Conservation (phyloP, 2,113 vertebrate genomes). For the Lonchura striata region DNA sequence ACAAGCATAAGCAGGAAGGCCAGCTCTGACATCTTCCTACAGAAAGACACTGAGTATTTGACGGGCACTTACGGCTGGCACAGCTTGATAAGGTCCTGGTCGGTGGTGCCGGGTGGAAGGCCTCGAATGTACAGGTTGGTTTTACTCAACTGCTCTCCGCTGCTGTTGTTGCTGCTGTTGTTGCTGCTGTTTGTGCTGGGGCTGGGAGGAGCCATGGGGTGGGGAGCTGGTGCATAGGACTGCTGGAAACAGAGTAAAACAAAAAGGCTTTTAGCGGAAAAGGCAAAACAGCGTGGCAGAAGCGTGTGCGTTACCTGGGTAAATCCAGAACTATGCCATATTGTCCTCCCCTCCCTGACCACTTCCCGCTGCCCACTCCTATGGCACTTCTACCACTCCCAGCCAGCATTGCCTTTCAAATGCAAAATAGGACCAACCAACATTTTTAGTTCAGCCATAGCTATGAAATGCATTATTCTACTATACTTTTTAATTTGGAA, state of each 20-base stretch:
- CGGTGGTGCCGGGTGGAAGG: conserved; percentile 94
- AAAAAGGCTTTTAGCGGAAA: conserved; percentile 51
- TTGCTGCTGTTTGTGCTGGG: conserved; percentile 95
- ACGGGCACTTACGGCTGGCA: conserved; percentile 92
- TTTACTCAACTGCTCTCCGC: conserved; percentile 95
- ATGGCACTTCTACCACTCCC: rapidly evolving
- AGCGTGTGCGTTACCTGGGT: neutral
- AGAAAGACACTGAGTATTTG: neutral
- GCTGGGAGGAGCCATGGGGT: conserved; percentile 98
- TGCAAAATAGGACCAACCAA: rapidly evolving
- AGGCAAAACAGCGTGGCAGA: neutral
- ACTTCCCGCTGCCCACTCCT: rapidly evolving
- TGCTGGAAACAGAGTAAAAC: conserved; percentile 80
- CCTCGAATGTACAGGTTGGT: conserved; percentile 98
- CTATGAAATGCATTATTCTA: neutral
- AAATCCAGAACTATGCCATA: neutral
- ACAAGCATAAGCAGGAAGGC: neutral
- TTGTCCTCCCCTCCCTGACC: neutral
- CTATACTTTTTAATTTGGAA: neutral
- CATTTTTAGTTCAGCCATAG: neutral
- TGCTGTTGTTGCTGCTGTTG: conserved; percentile 88
- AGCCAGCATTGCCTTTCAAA: neutral
- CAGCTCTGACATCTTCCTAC: neutral
- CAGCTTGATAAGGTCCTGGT: conserved; percentile 98
- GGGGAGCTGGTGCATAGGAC: conserved; percentile 97